Conservation (phyloP, 2,888 invertebrate species). For the Erannis defoliaria region DNA sequence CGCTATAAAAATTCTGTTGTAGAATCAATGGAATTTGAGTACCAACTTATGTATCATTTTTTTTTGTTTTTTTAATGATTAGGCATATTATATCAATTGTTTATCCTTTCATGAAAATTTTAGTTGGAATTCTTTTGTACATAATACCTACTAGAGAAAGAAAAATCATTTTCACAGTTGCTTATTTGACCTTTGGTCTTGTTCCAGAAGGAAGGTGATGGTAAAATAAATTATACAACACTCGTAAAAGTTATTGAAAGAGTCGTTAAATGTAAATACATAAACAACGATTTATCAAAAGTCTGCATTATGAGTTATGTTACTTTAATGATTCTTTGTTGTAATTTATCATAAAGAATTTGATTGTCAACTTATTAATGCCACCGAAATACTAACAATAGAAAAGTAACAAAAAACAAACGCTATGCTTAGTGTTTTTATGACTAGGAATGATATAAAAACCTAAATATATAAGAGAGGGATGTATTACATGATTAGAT, state of each 20-base stretch:
- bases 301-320: slow-evolving; percentile 21
- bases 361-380: neutral
- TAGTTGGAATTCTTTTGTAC: neutral
- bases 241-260: slow-evolving; percentile 33
- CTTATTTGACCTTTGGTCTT: slow-evolving; percentile 34
- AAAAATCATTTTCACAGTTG: slow-evolving; percentile 5
- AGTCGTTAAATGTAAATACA: slow-evolving; percentile 42
- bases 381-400: neutral
- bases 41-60: too few species aligned
- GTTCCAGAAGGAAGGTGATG: slow-evolving; percentile 33
- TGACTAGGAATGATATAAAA: too few species aligned
- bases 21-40: too few species aligned
- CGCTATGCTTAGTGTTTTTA: too few species aligned
- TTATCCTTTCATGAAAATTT: too few species aligned
- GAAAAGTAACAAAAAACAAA: too few species aligned
- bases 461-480: too few species aligned
- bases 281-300: slow-evolving; percentile 32
- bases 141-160: neutral
- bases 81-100: too few species aligned
- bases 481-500: too few species aligned
- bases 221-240: slow-evolving; percentile 36
- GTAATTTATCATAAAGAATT: neutral
- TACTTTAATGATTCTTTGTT: slow-evolving; percentile 17
- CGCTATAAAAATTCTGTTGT: too few species aligned
- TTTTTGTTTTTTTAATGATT: too few species aligned